Percentiles rank a stretch among this genome's conserved stretches.
phyloP scores from a whole-genome alignment of 2,797 vertebrate species.

The Lindbergichthys nudifrons region DNA sequence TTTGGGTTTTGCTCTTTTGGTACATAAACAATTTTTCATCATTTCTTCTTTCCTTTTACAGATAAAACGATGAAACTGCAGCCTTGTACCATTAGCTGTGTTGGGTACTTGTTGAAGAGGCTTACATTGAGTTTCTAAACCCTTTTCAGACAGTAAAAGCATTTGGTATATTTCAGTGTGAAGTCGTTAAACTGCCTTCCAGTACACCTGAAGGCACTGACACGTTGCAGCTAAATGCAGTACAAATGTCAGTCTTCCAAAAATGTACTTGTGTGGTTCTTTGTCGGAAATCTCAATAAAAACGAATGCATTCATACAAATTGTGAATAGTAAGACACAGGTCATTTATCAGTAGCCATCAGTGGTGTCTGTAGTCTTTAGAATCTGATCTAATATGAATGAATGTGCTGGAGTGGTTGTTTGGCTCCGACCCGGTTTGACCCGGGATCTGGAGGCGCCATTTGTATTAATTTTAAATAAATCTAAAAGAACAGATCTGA shows the following conservation, averaged over 20 bases:
- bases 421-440: background rate
- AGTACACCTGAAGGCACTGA: background rate
- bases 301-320: background rate
- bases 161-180: background rate
- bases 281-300: constrained; percentile 13
- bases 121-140: background rate
- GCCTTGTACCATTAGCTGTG: background rate
- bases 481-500: constrained; percentile 12
- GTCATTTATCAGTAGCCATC: constrained; percentile 31
- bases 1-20: background rate
- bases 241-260: background rate
- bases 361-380: constrained; percentile 25
- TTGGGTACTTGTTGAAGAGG: background rate
- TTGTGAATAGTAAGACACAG: constrained; percentile 19
- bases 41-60: background rate
- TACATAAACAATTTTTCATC: background rate
- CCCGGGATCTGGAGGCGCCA: background rate
- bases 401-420: constrained; percentile 10
- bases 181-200: background rate
- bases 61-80: background rate
- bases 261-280: constrained; percentile 16
- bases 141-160: background rate
- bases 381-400: background rate
- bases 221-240: background rate
- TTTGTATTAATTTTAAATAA: constrained; percentile 13